Evolutionary conservation across 2,888 invertebrate species (phyloP).

Genomic region (Luperina testacea): DNA sequence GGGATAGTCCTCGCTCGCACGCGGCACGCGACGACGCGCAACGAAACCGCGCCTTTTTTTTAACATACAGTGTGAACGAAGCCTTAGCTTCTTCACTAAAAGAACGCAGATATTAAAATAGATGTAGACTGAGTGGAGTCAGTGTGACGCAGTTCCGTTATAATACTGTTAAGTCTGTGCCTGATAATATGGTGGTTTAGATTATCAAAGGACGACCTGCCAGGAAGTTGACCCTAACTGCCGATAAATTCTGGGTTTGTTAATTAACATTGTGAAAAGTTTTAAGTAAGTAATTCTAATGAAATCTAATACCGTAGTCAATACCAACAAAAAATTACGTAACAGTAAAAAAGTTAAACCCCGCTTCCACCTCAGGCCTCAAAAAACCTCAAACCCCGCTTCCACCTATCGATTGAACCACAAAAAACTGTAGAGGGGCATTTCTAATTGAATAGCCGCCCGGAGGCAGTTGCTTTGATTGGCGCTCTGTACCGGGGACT

Average conservation of each 20-base stretch:
- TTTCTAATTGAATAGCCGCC: constrained; percentile 82
- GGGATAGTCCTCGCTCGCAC: not conserved
- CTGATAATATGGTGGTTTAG: no score
- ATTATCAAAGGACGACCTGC: not conserved
- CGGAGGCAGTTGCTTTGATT: constrained; percentile 77
- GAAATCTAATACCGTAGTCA: not conserved
- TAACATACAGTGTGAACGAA: not conserved
- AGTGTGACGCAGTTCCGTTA: not conserved
- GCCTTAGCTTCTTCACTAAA: not conserved
- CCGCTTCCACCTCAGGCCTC: not conserved
- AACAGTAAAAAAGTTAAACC: not conserved
- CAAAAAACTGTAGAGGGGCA: constrained; percentile 56
- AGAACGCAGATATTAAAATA: not conserved
- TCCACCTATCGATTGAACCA: constrained; percentile 37
- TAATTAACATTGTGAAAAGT: not conserved
- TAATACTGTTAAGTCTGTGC: not conserved
- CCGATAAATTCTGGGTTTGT: not conserved
- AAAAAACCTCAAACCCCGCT: constrained; percentile 10
- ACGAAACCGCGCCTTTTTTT: not conserved
- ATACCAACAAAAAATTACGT: not conserved
- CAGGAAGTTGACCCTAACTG: not conserved
- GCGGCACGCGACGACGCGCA: no score
- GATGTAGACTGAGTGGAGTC: not conserved
- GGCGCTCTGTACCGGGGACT: constrained; percentile 64
- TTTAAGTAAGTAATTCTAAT: not conserved